Base-by-base conservation (phyloP, 2,113 vertebrate species). In the Reinhardtius hippoglossoides region DNA sequence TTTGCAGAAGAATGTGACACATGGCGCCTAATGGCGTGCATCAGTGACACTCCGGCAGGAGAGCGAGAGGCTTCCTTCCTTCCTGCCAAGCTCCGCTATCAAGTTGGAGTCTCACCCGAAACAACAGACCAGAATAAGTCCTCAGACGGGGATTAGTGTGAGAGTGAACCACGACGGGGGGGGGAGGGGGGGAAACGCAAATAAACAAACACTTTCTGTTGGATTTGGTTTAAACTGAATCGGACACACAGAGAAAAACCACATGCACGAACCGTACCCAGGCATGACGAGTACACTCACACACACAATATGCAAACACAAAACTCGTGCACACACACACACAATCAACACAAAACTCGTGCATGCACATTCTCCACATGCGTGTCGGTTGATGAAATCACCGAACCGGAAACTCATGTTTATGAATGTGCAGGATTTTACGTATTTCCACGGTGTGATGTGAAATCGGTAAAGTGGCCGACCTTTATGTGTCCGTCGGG, bases 81-180 rank as follows among this genome's bases (percentile, higher is more conserved):
- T 70, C 66, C 83, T 86, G 85, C 80, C 84, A 81, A 88, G 86
- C 71, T 61, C 57, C 46, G 67, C 79, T 61, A 70, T 83, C 73
- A 70, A 86, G 74, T 72, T 71, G 59, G 71, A 76, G 76, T 82
- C 80, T 86, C 72, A 78, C 84, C 84, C 54, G 23, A 77, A 77
- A 86, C 84, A 80, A 78, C 85, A 80, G 79, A 86, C 31, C 83
- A 80, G 84, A 85, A 83, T 72, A 86, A 82, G 77, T 86, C 85
- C 79, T 88, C 80, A 78, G 75, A 87, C 52, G 63, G 71, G 87
- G 88, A 91, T 92, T 89, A 91, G 80, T 40, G 35, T 54, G 83
- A 85, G 82, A 66, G 70, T 8, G 24, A 80, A 80, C 62, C 65
- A 62, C 76, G 67, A 73, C 5, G 56, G 74, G 66, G 78, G 78